These are phyloP conservation scores for Callyntrura guangdongensis DNA, from an alignment of 2,888 invertebrate species.

Conservation along the genomic window DNA sequence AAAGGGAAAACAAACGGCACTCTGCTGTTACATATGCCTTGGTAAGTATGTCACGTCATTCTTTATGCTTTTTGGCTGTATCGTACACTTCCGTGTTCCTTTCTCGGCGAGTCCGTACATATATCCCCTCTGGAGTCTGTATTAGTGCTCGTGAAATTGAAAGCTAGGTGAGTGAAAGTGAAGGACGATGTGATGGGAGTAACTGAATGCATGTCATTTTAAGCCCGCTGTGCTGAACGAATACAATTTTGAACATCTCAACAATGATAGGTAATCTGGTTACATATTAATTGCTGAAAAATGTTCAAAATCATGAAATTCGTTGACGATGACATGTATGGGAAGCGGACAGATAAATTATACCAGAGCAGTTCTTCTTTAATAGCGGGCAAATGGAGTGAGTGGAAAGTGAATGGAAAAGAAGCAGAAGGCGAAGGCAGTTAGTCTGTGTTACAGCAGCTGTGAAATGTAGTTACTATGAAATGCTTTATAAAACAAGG, in stretches of 20 bases:
- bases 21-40: not conserved
- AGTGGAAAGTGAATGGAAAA: not conserved
- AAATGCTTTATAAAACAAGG: too few relatives aligned
- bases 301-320: too few relatives aligned
- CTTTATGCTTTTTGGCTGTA: not conserved
- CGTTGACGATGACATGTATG: too few relatives aligned
- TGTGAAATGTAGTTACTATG: too few relatives aligned
- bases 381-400: not conserved
- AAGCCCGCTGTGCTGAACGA: not conserved
- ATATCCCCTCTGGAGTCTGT: not conserved
- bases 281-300: too few relatives aligned
- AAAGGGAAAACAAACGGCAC: slow-evolving; percentile 3
- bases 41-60: not conserved
- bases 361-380: too few relatives aligned
- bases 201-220: not conserved
- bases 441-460: too few relatives aligned
- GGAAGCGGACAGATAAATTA: too few relatives aligned
- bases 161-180: not conserved
- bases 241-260: too few relatives aligned
- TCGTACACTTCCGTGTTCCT: slow-evolving; percentile 30
- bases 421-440: too few relatives aligned
- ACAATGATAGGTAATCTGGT: too few relatives aligned
- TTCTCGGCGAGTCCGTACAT: not conserved
- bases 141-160: slow-evolving; percentile 11
- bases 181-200: not conserved